A percentile compares a stretch with the other conserved stretches of the same genome.
Evolutionary conservation across 2,113 vertebrate species (phyloP).

Genomic region (Melozone crissalis): DNA sequence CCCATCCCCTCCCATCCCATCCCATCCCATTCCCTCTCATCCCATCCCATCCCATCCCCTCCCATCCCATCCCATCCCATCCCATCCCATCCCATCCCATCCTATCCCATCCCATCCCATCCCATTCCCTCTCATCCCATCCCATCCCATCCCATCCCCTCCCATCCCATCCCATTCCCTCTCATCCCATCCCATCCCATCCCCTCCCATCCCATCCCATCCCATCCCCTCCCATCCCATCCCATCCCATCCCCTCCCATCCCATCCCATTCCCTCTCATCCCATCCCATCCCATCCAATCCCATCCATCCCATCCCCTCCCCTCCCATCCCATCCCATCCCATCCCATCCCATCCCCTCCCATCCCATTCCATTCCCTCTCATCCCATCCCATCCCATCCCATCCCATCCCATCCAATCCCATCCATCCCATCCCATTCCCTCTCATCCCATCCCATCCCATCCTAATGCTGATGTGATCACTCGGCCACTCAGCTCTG

Average conservation of each 20-base stretch:
- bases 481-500: rapidly evolving
- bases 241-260: too few species aligned
- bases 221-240: background rate
- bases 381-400: background rate
- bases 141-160: too few species aligned
- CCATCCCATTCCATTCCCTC: background rate
- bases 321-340: too few species aligned
- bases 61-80: background rate
- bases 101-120: background rate
- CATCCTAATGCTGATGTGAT: background rate
- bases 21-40: background rate
- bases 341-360: background rate
- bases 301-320: background rate
- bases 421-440: too few species aligned
- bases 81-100: background rate
- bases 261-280: background rate
- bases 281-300: background rate
- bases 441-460: background rate
- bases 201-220: background rate
- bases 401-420: too few species aligned
- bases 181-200: background rate
- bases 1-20: background rate
- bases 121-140: background rate
- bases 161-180: background rate
- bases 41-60: too few species aligned